A percentile compares a stretch with the other conserved stretches of the same genome.
phyloP scores from a whole-genome alignment of 2,888 invertebrate genomes.

The Alloscopus bannaensis region DNA sequence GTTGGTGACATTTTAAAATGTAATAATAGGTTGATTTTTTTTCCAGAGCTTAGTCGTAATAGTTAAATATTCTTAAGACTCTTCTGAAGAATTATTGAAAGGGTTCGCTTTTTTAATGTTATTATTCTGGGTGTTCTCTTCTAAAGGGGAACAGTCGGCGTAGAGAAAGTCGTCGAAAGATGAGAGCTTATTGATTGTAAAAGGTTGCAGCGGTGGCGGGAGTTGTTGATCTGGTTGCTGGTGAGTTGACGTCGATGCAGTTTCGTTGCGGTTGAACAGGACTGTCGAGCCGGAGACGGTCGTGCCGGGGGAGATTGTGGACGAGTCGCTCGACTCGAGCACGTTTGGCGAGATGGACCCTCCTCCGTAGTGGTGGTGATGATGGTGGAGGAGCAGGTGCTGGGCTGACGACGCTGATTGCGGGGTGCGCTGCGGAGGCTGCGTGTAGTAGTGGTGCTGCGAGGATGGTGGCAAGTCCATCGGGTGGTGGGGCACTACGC shows the following conservation, averaged over 20 bases:
- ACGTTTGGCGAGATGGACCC: conserved; percentile 24
- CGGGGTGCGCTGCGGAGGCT: conserved; percentile 23
- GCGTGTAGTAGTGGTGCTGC: background rate
- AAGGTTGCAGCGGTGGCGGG: conserved; percentile 56
- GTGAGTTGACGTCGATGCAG: conserved; percentile 1
- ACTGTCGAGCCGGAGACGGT: conserved; percentile 68
- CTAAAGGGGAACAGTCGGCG: conserved; percentile 78
- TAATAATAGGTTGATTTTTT: background rate
- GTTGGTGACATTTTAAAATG: background rate
- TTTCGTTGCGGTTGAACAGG: conserved; percentile 40
- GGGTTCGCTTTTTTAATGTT: conserved; percentile 44
- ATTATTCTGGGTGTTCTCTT: conserved; percentile 75
- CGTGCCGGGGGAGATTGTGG: conserved; percentile 70
- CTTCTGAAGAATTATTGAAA: conserved; percentile 53
- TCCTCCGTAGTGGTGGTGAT: background rate
- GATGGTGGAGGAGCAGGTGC: background rate
- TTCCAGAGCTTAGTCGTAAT: too few species aligned
- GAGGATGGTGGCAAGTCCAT: background rate
- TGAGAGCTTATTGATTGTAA: conserved; percentile 54
- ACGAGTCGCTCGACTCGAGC: conserved; percentile 67
- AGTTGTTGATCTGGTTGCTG: conserved; percentile 54
- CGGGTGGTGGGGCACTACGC: background rate
- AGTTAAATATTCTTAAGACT: too few species aligned
- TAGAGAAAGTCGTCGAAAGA: conserved; percentile 73
- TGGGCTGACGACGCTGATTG: background rate